Evolutionary conservation across 2,113 vertebrate species (phyloP).

Genomic region (Fregetta grallaria): DNA sequence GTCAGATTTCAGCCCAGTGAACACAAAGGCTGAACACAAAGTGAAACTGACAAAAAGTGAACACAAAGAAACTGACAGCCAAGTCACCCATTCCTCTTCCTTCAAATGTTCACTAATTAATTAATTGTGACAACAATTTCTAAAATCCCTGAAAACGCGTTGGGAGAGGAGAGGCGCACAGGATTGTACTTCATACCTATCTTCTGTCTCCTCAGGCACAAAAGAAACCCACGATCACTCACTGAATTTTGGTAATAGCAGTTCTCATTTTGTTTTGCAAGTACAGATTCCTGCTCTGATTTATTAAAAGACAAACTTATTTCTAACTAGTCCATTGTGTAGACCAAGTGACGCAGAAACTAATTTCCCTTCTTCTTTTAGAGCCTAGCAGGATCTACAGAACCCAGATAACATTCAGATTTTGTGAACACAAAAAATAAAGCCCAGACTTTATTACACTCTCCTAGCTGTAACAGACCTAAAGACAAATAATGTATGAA

Average conservation of each 20-base stretch:
- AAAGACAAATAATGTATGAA: neutral
- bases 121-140: neutral
- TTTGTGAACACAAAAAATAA: slow-evolving; percentile 13
- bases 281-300: neutral
- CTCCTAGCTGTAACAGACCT: neutral
- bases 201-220: neutral
- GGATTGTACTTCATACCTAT: neutral
- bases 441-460: neutral
- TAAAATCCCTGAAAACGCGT: neutral
- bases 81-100: neutral
- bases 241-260: neutral
- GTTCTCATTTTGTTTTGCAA: neutral
- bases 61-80: neutral
- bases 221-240: neutral
- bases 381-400: neutral
- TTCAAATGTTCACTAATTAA: neutral
- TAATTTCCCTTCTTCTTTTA: slow-evolving; percentile 37
- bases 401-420: slow-evolving; percentile 26
- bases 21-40: neutral
- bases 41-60: no score
- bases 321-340: slow-evolving; percentile 17
- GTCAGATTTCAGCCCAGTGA: neutral
- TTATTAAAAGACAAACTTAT: slow-evolving; percentile 36
- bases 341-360: slow-evolving; percentile 25
- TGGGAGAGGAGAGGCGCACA: neutral